Conservation (phyloP, 2,888 invertebrate species). For the Parthenolecanium corni region DNA sequence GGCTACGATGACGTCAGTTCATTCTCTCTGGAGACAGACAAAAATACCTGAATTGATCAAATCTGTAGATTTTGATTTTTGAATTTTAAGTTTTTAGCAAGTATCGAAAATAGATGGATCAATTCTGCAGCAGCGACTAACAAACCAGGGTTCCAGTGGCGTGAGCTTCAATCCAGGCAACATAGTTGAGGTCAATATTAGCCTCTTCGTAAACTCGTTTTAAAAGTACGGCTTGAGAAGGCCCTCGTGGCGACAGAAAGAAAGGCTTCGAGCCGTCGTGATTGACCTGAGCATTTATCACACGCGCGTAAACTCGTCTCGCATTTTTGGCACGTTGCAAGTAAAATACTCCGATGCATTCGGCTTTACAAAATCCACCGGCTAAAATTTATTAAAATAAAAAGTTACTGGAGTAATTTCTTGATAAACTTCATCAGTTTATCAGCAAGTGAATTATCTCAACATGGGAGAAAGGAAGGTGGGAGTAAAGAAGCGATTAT, state of each 20-base stretch:
- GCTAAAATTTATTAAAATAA: conserved; percentile 20
- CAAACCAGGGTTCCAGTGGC: conserved; percentile 30
- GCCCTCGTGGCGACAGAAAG: conserved; percentile 20
- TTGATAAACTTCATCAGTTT: not conserved
- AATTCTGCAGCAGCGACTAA: too few species aligned
- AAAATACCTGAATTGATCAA: too few species aligned
- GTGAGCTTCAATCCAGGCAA: conserved; percentile 31
- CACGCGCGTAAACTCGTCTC: conserved; percentile 29
- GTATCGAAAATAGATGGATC: too few species aligned
- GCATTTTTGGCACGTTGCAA: conserved; percentile 27
- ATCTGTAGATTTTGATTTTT: too few species aligned
- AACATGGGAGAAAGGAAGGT: not conserved
- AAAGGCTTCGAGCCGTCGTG: conserved; percentile 29
- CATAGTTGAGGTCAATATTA: conserved; percentile 14
- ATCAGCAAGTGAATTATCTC: not conserved
- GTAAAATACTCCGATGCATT: conserved; percentile 30
- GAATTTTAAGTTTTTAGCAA: too few species aligned
- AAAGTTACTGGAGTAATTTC: not conserved
- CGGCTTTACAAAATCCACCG: conserved; percentile 31
- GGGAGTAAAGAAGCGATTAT: too few species aligned
- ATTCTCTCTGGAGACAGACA: too few species aligned
- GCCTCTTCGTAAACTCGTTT: conserved; percentile 24
- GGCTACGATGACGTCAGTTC: too few species aligned
- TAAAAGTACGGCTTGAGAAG: conserved; percentile 29
- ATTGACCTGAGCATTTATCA: conserved; percentile 28